Evolutionary conservation across 2,888 invertebrate genomes (phyloP).

Genomic region (Chrysolina haemoptera): DNA sequence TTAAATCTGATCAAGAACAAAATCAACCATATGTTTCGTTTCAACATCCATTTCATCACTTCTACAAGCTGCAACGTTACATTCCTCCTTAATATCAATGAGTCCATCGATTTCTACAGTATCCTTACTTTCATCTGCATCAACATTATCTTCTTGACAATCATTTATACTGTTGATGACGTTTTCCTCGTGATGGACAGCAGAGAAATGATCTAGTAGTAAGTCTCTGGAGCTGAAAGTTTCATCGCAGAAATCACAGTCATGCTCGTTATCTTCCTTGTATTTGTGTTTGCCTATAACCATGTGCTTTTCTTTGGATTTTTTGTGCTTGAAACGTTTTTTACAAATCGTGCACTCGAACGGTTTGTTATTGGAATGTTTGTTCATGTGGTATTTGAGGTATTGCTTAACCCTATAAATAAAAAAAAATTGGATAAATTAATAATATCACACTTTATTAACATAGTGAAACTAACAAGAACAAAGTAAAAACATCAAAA

Average conservation of each 20-base stretch:
- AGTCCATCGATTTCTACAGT: conserved; percentile 25
- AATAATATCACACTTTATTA: no score
- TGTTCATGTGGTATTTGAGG: conserved; percentile 74
- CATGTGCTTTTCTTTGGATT: conserved; percentile 59
- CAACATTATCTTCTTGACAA: conserved; percentile 27
- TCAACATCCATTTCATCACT: background rate
- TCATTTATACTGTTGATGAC: conserved; percentile 44
- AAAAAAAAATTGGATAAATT: background rate
- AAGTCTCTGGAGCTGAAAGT: conserved; percentile 42
- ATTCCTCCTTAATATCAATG: background rate
- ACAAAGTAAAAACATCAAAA: no score
- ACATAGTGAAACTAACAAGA: no score
- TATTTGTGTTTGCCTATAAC: conserved; percentile 47
- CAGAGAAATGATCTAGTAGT: conserved; percentile 50
- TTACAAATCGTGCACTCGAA: conserved; percentile 72
- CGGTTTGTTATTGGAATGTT: conserved; percentile 72
- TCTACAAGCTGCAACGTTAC: background rate
- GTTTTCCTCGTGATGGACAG: conserved; percentile 48
- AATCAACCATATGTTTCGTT: background rate
- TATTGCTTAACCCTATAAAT: conserved; percentile 70
- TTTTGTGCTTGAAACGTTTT: conserved; percentile 66
- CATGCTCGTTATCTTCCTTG: conserved; percentile 43
- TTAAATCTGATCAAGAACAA: background rate
- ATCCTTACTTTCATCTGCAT: conserved; percentile 21
- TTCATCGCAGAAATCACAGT: conserved; percentile 54